phyloP scores from a whole-genome alignment of 2,797 vertebrate species.

The Coracias cyanogaster region DNA sequence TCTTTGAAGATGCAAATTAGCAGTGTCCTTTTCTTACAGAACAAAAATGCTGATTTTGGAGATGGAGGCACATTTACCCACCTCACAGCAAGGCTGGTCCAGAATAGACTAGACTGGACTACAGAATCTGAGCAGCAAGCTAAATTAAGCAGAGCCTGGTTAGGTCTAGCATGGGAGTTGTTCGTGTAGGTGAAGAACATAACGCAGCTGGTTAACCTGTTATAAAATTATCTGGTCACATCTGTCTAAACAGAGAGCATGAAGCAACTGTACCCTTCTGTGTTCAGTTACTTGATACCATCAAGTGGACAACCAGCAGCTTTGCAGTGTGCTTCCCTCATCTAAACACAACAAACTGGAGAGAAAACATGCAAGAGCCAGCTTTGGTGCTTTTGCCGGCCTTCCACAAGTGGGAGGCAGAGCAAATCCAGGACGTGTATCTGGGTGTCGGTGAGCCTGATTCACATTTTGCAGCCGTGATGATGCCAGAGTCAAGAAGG shows the following conservation, averaged over 20 bases:
- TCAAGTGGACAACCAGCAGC: slow-evolving; percentile 47
- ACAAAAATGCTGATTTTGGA: background rate
- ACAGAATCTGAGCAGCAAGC: background rate
- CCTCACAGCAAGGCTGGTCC: background rate
- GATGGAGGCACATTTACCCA: background rate
- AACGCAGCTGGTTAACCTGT: slow-evolving; percentile 11
- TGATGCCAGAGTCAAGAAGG: slow-evolving; percentile 61
- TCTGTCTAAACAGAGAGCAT: background rate
- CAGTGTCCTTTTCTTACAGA: background rate
- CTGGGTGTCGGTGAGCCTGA: slow-evolving; percentile 42
- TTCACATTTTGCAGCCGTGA: slow-evolving; percentile 49
- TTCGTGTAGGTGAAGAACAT: background rate
- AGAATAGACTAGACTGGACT: background rate
- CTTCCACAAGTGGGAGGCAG: background rate
- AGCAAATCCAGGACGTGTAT: background rate
- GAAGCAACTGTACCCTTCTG: background rate
- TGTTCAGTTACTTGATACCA: slow-evolving; percentile 58
- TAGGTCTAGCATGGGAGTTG: background rate
- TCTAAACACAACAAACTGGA: background rate
- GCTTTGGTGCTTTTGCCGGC: slow-evolving; percentile 1
- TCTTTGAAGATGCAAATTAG: background rate
- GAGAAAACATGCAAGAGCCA: background rate
- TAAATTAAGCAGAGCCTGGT: background rate
- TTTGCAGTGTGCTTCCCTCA: background rate
- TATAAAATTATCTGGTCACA: background rate